Base-by-base conservation (phyloP, 2,113 vertebrate species). In the Dascyllus trimaculatus region DNA sequence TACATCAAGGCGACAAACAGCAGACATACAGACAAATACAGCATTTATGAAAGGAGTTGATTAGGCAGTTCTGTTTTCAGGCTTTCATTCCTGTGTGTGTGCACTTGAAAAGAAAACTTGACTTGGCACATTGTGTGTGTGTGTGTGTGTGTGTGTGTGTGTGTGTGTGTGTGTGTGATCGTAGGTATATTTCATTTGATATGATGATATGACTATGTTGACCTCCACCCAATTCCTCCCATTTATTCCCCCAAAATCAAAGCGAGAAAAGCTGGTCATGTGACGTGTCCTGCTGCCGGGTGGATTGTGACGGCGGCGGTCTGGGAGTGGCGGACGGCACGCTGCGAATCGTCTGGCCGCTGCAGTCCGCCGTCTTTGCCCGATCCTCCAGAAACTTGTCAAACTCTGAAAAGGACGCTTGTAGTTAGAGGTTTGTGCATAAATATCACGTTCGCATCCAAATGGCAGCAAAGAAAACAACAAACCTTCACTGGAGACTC, bases 241-340 rank as follows among this genome's bases (percentile, higher is more conserved):
- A 1, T 46, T 17, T 14, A 11, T 46, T 29, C 22, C n/a, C 6
- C 45, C 24, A 17, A n/a, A n/a, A 26, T 93, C 82, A 95, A 29
- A 95, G 94, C 18, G 91, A 86, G 74, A 95, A 95, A 1, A 95
- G 90, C 9, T 94, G 88, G 74, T 95, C 94, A 62, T 93, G 90
- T 67, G 90, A 78, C 35, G 2, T 60, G 22, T 92, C 92, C 57
- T 91, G 87, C 56, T 91, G 80, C 71, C 0, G 78, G 62, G 75
- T 21, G 1, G 93, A 56, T 24, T 71, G 83, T 4, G 87, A 26
- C 1, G 60, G 86, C 3, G 66, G 85, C 14, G 60, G 82, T 74
- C 74, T 89, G 68, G 90, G 65, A 0, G 75, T 57, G 18, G 81
- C 48, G 9, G 87, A 52, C 8, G 74, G 59, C 17, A 29, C n/a